Evolutionary conservation across 1,140 invertebrate species (phyloP).

Genomic region (Philotrypesis tridentata): DNA sequence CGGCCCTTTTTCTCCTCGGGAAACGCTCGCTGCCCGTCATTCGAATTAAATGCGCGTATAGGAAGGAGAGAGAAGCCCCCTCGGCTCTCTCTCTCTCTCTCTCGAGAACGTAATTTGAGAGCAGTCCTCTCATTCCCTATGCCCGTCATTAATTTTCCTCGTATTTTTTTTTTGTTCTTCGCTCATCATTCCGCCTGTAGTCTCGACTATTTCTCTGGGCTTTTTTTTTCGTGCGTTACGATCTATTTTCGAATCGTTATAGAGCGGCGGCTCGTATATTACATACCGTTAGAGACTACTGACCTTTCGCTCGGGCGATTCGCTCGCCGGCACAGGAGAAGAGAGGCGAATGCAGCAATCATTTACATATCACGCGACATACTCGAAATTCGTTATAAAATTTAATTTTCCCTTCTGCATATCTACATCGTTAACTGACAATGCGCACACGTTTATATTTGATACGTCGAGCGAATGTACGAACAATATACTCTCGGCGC

Average conservation of each 20-base stretch:
- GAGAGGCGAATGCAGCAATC: too few species aligned
- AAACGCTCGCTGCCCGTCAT: conserved; percentile 39
- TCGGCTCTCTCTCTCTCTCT: background rate
- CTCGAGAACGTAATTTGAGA: conserved; percentile 31
- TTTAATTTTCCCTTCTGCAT: too few species aligned
- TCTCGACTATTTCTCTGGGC: too few species aligned
- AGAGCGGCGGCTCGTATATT: background rate
- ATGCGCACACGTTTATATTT: too few species aligned
- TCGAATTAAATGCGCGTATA: conserved; percentile 46
- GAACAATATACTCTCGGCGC: too few species aligned
- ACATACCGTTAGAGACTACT: background rate
- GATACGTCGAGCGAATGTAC: too few species aligned
- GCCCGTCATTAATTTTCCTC: conserved; percentile 31
- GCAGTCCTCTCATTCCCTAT: background rate
- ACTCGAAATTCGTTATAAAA: too few species aligned
- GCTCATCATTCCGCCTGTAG: background rate
- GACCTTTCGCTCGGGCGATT: too few species aligned
- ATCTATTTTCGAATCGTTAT: conserved; percentile 1
- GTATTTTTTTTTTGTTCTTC: background rate
- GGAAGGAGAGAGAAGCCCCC: background rate
- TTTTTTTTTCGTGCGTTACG: background rate
- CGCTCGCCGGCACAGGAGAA: too few species aligned
- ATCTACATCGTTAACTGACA: too few species aligned
- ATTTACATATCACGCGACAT: background rate
- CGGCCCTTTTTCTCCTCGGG: background rate